phyloP scores from a whole-genome alignment of 2,797 vertebrate genomes.

The Buphagus erythrorhynchus region DNA sequence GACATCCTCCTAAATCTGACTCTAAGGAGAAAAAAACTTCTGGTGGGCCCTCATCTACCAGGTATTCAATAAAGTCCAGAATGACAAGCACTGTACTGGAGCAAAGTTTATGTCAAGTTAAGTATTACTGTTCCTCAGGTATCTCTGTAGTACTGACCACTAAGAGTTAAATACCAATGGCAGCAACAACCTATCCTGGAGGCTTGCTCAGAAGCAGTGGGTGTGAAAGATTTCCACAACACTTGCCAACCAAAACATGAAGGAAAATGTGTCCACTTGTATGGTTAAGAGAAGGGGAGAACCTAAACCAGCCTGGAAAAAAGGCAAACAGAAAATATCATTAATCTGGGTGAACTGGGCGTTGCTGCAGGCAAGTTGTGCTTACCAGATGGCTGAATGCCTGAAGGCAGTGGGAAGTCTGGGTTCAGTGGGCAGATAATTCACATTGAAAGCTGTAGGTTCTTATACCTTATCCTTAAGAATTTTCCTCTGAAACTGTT shows the following conservation, averaged over 20 bases:
- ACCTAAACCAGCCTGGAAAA: neutral
- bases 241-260: constrained; percentile 7
- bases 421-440: neutral
- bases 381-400: neutral
- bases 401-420: neutral
- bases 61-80: neutral
- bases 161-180: neutral
- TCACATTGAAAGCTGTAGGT: neutral
- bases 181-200: neutral
- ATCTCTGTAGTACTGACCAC: neutral
- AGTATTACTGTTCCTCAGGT: neutral
- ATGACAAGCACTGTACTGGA: neutral
- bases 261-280: neutral
- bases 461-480: neutral
- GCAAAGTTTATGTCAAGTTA: neutral
- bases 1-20: neutral
- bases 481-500: neutral
- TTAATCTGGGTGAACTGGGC: neutral
- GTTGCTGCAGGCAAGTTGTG: neutral
- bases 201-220: neutral
- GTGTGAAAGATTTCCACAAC: neutral
- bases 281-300: neutral
- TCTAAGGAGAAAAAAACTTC: neutral
- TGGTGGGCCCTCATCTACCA: neutral
- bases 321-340: neutral